These are phyloP conservation scores for Cochlearius cochlearius DNA, from an alignment of 2,113 vertebrate genomes.

Conservation along the genomic window DNA sequence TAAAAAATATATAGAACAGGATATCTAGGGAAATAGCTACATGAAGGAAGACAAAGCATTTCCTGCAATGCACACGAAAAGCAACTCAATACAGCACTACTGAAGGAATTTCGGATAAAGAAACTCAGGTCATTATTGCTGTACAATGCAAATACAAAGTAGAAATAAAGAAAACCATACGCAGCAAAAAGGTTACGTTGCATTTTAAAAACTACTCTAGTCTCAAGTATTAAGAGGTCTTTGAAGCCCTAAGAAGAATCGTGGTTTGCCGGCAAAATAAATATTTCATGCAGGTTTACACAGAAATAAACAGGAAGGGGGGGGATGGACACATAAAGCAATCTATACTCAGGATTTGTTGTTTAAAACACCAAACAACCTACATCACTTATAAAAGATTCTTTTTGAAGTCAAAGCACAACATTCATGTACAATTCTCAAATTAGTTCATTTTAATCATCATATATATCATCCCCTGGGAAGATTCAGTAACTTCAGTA, in stretches of 20 bases:
- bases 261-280: neutral
- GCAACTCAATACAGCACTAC: neutral
- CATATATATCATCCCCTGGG: neutral
- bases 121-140: neutral
- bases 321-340: neutral
- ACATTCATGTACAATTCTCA: neutral
- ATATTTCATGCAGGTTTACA: neutral
- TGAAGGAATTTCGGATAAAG: neutral
- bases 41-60: neutral
- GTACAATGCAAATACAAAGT: neutral
- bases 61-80: neutral
- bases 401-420: neutral
- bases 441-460: neutral
- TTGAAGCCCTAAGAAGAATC: neutral
- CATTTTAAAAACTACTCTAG: neutral
- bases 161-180: neutral
- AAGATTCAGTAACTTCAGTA: neutral
- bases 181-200: neutral
- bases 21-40: neutral
- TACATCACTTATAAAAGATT: neutral
- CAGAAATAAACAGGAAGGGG: neutral
- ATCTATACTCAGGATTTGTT: neutral
- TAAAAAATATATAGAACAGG: neutral
- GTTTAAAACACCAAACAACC: neutral
- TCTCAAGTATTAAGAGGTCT: neutral